These are phyloP conservation scores for Diuraphis noxia DNA, from an alignment of 1,140 invertebrate species.

Conservation along the genomic window DNA sequence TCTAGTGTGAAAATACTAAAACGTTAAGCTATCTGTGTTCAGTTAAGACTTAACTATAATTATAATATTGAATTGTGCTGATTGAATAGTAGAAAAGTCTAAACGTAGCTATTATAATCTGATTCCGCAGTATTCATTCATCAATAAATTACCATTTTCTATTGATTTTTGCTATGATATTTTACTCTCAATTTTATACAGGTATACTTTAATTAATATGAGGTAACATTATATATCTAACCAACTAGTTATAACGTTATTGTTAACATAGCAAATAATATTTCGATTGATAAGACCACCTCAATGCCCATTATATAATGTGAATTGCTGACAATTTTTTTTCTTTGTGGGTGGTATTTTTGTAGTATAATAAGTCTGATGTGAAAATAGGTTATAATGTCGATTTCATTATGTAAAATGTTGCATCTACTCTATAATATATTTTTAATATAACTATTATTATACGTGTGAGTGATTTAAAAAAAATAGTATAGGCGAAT, in stretches of 20 bases:
- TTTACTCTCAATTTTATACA: neutral
- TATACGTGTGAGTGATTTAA: neutral
- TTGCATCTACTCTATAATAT: neutral
- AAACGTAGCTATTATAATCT: neutral
- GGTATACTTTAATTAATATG: neutral
- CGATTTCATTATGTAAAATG: neutral
- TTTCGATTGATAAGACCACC: conserved; percentile 4
- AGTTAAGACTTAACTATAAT: neutral
- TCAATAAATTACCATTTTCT: neutral
- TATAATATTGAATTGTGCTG: neutral
- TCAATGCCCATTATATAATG: neutral
- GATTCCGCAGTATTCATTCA: neutral
- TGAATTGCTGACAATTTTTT: conserved; percentile 2
- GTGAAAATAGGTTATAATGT: conserved; percentile 1
- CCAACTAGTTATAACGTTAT: neutral
- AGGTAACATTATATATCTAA: neutral
- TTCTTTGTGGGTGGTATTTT: conserved; percentile 14
- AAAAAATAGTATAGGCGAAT: neutral
- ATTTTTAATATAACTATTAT: neutral
- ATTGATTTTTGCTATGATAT: neutral
- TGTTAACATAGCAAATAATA: conserved; percentile 10
- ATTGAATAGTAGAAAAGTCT: neutral
- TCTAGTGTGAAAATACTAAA: neutral
- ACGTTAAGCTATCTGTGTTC: neutral
- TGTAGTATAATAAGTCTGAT: neutral